A percentile compares a stretch with the other conserved stretches of the same genome.
Evolutionary conservation across 2,113 vertebrate species (phyloP).

Genomic region (Jaculus jaculus): DNA sequence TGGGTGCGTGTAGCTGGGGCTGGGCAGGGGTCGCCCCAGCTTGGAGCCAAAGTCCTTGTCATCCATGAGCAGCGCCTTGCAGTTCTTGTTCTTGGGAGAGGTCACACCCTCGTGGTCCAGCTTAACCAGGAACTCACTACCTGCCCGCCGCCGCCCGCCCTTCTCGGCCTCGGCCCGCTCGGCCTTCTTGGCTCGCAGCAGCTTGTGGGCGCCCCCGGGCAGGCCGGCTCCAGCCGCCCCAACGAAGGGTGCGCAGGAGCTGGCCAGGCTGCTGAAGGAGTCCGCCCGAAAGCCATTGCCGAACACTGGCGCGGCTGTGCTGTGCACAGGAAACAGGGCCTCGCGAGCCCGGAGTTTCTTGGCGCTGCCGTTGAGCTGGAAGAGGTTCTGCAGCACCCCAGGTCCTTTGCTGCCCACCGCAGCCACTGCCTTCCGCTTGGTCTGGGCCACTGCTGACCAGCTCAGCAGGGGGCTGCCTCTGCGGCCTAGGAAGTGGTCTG

Average conservation of each 20-base stretch:
- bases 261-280: constrained; percentile 97
- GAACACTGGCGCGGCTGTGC: constrained; percentile 88
- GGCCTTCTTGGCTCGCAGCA: constrained; percentile 87
- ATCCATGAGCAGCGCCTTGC: constrained; percentile 91
- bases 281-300: constrained; percentile 95
- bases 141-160: constrained; percentile 84
- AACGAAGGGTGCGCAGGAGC: constrained; percentile 92
- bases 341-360: constrained; percentile 90
- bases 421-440: constrained; percentile 85
- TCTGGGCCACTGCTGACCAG: constrained; percentile 89
- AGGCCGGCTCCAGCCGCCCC: constrained; percentile 84
- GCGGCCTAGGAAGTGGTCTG: constrained; percentile 85
- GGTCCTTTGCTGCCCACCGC: constrained; percentile 78
- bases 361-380: constrained; percentile 90
- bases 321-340: constrained; percentile 84
- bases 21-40: constrained; percentile 84
- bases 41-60: constrained; percentile 89
- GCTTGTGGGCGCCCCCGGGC: constrained; percentile 84
- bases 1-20: constrained; percentile 88
- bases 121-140: constrained; percentile 93
- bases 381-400: constrained; percentile 87
- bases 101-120: constrained; percentile 98
- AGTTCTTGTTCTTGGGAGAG: constrained; percentile 96
- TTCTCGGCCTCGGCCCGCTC: constrained; percentile 85
- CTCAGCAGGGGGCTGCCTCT: constrained; percentile 85